Evolutionary conservation across 2,888 invertebrate genomes (phyloP).

Genomic region (Drosophila dives): DNA sequence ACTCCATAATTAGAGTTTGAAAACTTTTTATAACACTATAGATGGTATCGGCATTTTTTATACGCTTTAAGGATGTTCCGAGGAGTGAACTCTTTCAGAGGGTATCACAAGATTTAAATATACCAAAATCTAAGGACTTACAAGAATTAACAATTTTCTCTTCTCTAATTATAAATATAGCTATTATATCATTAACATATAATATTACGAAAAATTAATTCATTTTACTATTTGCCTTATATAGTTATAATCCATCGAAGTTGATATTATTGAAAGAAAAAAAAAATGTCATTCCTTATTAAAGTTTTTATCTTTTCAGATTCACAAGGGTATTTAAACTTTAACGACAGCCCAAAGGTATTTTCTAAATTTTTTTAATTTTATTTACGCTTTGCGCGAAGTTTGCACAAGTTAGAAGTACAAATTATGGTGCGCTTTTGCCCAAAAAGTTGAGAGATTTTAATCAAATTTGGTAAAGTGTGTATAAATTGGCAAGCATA

Average conservation of each 20-base stretch:
- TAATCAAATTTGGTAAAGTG: constrained; percentile 80
- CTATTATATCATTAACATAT: neutral
- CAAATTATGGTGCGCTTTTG: constrained; percentile 39
- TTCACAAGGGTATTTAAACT: neutral
- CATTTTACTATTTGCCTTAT: neutral
- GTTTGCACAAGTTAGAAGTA: constrained; percentile 62
- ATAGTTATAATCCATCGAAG: neutral
- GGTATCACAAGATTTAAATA: neutral
- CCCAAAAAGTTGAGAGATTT: constrained; percentile 60
- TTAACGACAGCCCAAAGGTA: constrained; percentile 2
- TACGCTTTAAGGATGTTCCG: neutral
- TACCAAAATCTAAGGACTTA: neutral
- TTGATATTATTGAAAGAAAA: neutral
- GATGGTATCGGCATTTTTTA: neutral
- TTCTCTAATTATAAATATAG: neutral
- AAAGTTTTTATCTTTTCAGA: neutral
- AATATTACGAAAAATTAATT: no score
- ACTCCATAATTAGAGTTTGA: constrained; percentile 16
- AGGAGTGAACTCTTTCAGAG: no score
- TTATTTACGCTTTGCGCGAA: constrained; percentile 29
- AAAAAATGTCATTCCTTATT: neutral
- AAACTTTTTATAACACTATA: constrained; percentile 10
- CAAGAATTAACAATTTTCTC: neutral
- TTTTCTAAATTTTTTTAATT: constrained; percentile 15
- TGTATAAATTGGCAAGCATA: constrained; percentile 74